A percentile compares a stretch with the other conserved stretches of the same genome.
Conservation (phyloP, 2,888 invertebrate genomes). For the Papilio gigon region DNA sequence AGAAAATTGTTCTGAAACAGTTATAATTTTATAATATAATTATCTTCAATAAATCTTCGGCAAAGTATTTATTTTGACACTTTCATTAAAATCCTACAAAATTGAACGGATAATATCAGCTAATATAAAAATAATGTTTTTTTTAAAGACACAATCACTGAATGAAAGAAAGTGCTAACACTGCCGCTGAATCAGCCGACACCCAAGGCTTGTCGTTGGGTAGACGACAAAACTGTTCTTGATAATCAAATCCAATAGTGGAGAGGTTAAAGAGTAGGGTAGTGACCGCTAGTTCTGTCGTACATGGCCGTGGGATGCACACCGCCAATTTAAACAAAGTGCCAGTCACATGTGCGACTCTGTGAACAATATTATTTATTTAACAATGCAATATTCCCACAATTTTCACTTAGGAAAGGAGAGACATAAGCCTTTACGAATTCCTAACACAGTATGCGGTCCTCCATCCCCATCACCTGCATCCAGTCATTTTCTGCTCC, state of each 20-base stretch:
- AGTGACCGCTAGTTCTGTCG: conserved; percentile 55
- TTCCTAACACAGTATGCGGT: too few species aligned
- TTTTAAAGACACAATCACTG: neutral
- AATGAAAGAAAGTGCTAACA: conserved; percentile 55
- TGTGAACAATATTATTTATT: conserved; percentile 1
- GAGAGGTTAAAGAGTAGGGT: conserved; percentile 51
- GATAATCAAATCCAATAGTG: conserved; percentile 50
- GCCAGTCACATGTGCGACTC: conserved; percentile 23
- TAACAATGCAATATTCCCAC: too few species aligned
- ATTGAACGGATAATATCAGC: neutral
- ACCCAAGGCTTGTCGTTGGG: conserved; percentile 70
- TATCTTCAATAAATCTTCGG: neutral
- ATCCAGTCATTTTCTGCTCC: too few species aligned
- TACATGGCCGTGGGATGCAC: conserved; percentile 67
- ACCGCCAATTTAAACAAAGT: conserved; percentile 53
- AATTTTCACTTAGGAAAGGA: too few species aligned
- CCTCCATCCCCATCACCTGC: too few species aligned
- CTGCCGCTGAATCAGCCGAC: conserved; percentile 64
- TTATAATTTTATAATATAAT: conserved; percentile 3
- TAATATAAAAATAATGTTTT: neutral
- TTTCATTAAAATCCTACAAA: too few species aligned
- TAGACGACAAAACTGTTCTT: conserved; percentile 62
- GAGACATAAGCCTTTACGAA: too few species aligned
- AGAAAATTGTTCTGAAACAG: conserved; percentile 34
- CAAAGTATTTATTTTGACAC: neutral